Evolutionary conservation across 2,113 vertebrate genomes (phyloP).

Genomic region (Muscicapa adusta): DNA sequence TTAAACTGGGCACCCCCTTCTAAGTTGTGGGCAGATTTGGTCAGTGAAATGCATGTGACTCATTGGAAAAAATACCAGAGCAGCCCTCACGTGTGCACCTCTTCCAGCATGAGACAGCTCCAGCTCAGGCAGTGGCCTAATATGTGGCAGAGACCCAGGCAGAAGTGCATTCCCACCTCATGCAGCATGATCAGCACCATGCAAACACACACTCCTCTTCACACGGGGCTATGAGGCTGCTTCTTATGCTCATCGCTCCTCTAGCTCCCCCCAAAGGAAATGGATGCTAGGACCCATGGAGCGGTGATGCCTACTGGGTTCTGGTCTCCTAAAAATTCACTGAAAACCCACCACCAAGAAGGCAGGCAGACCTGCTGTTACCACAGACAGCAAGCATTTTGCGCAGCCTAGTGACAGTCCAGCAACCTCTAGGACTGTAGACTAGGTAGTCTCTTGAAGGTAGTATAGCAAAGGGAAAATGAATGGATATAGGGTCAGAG

Average conservation of each 20-base stretch:
- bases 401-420: neutral
- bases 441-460: neutral
- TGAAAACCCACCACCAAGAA: neutral
- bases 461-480: neutral
- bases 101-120: neutral
- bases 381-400: neutral
- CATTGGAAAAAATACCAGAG: neutral
- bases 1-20: neutral
- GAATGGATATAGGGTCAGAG: neutral
- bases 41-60: neutral
- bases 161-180: neutral
- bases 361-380: neutral
- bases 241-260: neutral
- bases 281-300: neutral
- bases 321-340: neutral
- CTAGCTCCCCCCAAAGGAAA: neutral
- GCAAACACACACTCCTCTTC: neutral
- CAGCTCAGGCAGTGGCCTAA: neutral
- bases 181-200: neutral
- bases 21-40: neutral
- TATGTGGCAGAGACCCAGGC: neutral
- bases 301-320: neutral
- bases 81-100: accelerated
- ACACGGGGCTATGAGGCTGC: neutral
- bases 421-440: neutral